phyloP scores from a whole-genome alignment of 2,113 vertebrate species.

The Scomber japonicus region DNA sequence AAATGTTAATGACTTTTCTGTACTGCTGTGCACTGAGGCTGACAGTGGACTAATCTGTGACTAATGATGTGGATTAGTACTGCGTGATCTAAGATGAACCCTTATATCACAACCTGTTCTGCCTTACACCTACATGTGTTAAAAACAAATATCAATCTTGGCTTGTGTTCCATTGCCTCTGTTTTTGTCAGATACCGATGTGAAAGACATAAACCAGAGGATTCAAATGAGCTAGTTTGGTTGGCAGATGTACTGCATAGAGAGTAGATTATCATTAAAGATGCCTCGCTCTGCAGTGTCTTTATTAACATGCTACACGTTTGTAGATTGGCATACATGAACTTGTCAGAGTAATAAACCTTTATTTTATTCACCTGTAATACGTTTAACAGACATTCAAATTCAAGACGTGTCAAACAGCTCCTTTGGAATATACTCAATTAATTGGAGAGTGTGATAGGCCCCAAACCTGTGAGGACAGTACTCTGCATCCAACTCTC shows the following conservation, averaged over 20 bases:
- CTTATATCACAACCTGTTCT: not conserved
- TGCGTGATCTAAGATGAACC: not conserved
- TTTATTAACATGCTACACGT: not conserved
- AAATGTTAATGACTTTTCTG: not conserved
- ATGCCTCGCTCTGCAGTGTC: not conserved
- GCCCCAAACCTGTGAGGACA: too few species aligned
- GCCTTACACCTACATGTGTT: not conserved
- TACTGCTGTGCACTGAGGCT: not conserved
- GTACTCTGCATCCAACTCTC: too few species aligned
- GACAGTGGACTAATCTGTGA: not conserved
- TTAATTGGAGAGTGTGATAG: not conserved
- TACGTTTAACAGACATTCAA: not conserved
- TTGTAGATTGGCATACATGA: not conserved
- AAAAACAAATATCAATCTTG: not conserved
- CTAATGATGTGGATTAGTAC: too few species aligned
- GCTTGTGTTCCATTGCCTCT: too few species aligned
- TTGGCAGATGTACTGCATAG: not conserved
- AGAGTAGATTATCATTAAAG: not conserved
- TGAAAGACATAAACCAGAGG: not conserved
- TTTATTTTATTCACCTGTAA: not conserved
- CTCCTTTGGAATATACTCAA: not conserved
- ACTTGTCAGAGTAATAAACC: too few species aligned
- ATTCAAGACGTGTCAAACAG: not conserved
- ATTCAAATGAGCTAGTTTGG: not conserved
- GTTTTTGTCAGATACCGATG: not conserved